phyloP scores from a whole-genome alignment of 2,113 vertebrate species.

The Fregetta grallaria region DNA sequence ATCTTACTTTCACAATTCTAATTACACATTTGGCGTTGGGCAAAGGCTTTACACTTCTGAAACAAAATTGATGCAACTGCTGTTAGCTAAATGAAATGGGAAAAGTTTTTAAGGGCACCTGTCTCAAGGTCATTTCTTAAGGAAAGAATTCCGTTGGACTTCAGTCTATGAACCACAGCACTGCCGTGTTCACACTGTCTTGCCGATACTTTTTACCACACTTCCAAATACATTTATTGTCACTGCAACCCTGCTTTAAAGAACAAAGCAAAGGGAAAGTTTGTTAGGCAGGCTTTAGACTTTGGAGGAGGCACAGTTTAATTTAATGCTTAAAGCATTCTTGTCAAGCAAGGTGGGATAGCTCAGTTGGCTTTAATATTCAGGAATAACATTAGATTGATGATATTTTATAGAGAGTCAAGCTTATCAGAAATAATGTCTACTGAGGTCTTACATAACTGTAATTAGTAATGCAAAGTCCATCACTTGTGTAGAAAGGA shows the following conservation, averaged over 20 bases:
- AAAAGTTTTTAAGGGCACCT: neutral
- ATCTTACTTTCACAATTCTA: neutral
- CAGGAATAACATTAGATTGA: neutral
- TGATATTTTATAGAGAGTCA: neutral
- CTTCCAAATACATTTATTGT: neutral
- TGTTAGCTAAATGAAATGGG: neutral
- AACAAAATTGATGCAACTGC: neutral
- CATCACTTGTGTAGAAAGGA: neutral
- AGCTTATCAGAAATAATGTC: neutral
- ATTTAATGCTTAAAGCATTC: neutral
- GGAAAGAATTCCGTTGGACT: neutral
- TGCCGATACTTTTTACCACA: neutral
- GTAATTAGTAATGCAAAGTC: neutral
- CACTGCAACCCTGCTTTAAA: neutral
- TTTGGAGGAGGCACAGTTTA: neutral
- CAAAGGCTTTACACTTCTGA: neutral
- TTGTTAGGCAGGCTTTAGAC: neutral
- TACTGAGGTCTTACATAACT: neutral
- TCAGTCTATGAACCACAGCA: fast-evolving
- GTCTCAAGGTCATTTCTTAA: conserved; percentile 1
- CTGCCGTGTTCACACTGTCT: neutral
- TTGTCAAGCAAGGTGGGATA: neutral
- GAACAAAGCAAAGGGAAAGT: neutral
- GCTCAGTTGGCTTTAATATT: neutral
- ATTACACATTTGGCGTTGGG: neutral